Base-by-base conservation (phyloP, 2,888 invertebrate species). In the Achlya flavicornis region DNA sequence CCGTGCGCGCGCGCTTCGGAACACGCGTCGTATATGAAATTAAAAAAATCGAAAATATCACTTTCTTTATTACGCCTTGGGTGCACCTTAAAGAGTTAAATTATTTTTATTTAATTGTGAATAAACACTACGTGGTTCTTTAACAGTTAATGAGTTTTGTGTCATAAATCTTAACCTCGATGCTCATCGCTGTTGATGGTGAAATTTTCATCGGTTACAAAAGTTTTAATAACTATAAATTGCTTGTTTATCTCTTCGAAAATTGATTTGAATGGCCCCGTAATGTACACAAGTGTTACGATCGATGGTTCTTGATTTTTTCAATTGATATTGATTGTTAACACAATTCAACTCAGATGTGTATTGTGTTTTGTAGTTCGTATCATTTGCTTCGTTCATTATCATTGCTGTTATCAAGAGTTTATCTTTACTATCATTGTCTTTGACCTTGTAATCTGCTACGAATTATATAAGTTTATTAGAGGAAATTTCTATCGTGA, bases 1-100 rank as follows among this genome's bases (percentile, higher is more conserved):
- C 74, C 61, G 83, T 81, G 88, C 88, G 88, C 92, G 87, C 82
- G 86, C 90, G 86, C 85, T 65, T 60, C 61, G 19, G 65, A 61
- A 66, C 67, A 48, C 53, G 59, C 66, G 66, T 69, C 66, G 70
- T 61, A 12, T 57, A 61, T 46, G 46, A 33, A 60, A 46, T 61
- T 58, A 43, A 61, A 64, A 38, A 57, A 43, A 60, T 61, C 57
- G 38, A 61, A 46, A n/a, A 1, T n/a, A 61, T 69, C 73, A 71
- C 74, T 75, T 75, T 79, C 75, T 68, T 68, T 68, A 65, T 74
- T 66, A 70, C 6, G 41, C 41, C 12, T 41, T 19, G 41, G 43
- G 41, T 60, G 38, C 14, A 41, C 26, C 60, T 19, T 11, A 33
- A 41, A 60, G 19, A 5, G 11, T 60, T 58, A 35, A 48, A 5